A percentile compares a stretch with the other conserved stretches of the same genome.
Conservation (phyloP, 2,888 invertebrate species). For the Metalampra italica region DNA sequence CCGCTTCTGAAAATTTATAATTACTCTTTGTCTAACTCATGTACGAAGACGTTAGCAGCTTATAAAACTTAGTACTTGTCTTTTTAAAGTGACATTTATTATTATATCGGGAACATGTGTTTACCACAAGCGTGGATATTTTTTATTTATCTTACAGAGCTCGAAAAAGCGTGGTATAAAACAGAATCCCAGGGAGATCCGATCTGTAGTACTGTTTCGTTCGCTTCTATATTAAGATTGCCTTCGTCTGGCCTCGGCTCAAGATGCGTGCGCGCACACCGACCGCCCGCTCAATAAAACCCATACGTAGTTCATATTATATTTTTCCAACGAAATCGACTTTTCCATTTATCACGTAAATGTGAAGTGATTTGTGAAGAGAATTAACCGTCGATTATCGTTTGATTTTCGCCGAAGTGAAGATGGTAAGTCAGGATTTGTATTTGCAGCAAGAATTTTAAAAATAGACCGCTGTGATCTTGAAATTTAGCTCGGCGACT, state of each 20-base stretch:
- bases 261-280: slow-evolving; percentile 63
- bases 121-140: slow-evolving; percentile 29
- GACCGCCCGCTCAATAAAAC: slow-evolving; percentile 55
- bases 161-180: slow-evolving; percentile 43
- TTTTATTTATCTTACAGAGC: slow-evolving; percentile 27
- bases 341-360: slow-evolving; percentile 42
- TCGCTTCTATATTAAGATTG: slow-evolving; percentile 73
- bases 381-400: slow-evolving; percentile 4
- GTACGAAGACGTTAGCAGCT: neutral
- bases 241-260: slow-evolving; percentile 57
- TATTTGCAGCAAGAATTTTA: slow-evolving; percentile 9
- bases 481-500: slow-evolving; percentile 23
- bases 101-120: slow-evolving; percentile 32
- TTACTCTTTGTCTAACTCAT: neutral
- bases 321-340: slow-evolving; percentile 63
- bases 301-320: slow-evolving; percentile 72
- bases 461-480: slow-evolving; percentile 34
- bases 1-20: neutral
- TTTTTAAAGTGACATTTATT: neutral
- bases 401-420: slow-evolving; percentile 14
- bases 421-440: slow-evolving; percentile 39
- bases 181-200: slow-evolving; percentile 53
- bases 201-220: slow-evolving; percentile 52
- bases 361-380: slow-evolving; percentile 22
- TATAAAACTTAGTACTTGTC: neutral